Evolutionary conservation across 2,888 invertebrate genomes (phyloP).

Genomic region (Eristalis arbustorum): DNA sequence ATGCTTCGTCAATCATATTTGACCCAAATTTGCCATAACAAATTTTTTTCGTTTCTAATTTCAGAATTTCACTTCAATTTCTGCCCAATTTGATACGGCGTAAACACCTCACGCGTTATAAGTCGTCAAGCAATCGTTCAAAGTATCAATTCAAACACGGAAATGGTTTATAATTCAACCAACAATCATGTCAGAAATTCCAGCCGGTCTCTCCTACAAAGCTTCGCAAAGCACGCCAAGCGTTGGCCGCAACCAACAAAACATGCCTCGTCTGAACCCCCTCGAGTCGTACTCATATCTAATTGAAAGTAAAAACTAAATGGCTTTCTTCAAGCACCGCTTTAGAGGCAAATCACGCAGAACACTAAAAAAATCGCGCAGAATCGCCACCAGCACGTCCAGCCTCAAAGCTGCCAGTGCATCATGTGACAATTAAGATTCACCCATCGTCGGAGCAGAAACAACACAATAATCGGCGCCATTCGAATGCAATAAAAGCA

Average conservation of each 20-base stretch:
- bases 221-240: not conserved
- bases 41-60: not conserved
- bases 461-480: not conserved
- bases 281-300: not conserved
- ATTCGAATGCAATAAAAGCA: not conserved
- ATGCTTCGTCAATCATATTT: no score
- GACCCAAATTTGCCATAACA: no score
- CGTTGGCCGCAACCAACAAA: not conserved
- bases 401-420: not conserved
- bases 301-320: not conserved
- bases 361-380: not conserved
- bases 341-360: conserved; percentile 2
- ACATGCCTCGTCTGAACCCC: not conserved
- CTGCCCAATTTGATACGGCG: not conserved
- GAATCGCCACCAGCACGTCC: not conserved
- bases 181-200: not conserved
- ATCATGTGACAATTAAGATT: not conserved
- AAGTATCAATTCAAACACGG: not conserved
- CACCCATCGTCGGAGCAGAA: not conserved
- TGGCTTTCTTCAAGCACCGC: not conserved
- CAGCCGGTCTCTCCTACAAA: not conserved
- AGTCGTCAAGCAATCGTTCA: not conserved
- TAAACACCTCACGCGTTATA: not conserved
- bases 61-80: not conserved
- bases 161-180: not conserved